Evolutionary conservation across 2,888 invertebrate genomes (phyloP), one percentile per base, ranked within the genome.

Genomic region (Augiades crinisus): DNA sequence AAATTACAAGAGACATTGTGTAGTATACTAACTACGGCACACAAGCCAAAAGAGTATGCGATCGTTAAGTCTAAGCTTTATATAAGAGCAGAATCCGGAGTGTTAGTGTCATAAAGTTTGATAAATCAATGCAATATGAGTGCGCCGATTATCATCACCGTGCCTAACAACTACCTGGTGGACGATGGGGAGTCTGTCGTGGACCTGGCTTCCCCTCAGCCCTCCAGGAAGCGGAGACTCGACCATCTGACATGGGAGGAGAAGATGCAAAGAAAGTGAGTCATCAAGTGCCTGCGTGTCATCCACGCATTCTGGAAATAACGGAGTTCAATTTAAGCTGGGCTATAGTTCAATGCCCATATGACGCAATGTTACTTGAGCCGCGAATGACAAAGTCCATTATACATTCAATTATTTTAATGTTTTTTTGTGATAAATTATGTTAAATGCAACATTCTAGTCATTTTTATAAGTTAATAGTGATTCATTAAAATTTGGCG

Each of bases 161-260:
- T 90, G 59, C 90, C 90, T 31, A 88, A 85, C 66, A 81, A 81
- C 68, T 90, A 85, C 70, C 68, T 89, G 76, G 63, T 77, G 68
- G 72, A 84, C 67, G 81, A 82, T 22, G 74, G 81, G 53, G 65
- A 67, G 66, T 80, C 85, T 38, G 64, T 76, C 41, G 67, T 81
- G 58, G 82, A 81, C 60, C 69, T 76, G 56, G 64, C 72, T 43
- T 69, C 81, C 22, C 70, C 77, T 49, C 62, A 76, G 46, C 75
- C 82, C 37, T 84, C 89, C 54, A 73, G 89, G 67, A 96, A 96
- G 75, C 91, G 96, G 51, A 91, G 95, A 47, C 85, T 96, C 66
- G 96, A 96, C 75, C 96, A 97, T 75, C 81, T 96, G 34, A 90
- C 95, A 54, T 95, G 95, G 93, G 96, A 96, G 70, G 96, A 96